phyloP scores from a whole-genome alignment of 2,888 invertebrate genomes.

The Leucophenga maculata region DNA sequence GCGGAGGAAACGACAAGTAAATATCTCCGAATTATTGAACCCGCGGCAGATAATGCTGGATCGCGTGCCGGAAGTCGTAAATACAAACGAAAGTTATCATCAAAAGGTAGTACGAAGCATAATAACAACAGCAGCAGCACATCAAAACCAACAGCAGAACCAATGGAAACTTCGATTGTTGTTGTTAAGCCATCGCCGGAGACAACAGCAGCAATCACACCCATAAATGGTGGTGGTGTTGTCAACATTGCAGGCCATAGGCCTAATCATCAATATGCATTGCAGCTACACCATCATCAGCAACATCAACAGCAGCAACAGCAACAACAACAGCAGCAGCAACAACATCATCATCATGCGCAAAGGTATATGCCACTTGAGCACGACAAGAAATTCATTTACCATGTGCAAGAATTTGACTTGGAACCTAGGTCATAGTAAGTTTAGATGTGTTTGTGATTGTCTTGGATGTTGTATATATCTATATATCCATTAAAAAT shows the following conservation, averaged over 20 bases:
- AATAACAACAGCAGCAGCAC: too few species aligned
- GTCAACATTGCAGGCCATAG: not conserved
- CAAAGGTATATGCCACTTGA: conserved; percentile 61
- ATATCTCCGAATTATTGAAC: conserved; percentile 3
- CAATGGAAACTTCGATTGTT: conserved; percentile 44
- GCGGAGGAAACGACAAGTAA: not conserved
- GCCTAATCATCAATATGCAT: too few species aligned
- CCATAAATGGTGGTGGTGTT: conserved; percentile 5
- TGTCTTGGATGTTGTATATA: conserved; percentile 7
- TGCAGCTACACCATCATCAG: conserved; percentile 47
- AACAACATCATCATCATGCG: conserved; percentile 48
- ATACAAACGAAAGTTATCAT: conserved; percentile 51
- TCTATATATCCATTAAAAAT: not conserved
- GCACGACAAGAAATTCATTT: conserved; percentile 59
- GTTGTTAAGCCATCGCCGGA: conserved; percentile 46
- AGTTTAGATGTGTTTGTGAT: conserved; percentile 38
- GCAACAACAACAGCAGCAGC: conserved; percentile 35
- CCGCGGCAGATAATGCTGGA: not conserved
- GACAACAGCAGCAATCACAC: not conserved
- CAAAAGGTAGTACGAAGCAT: conserved; percentile 44
- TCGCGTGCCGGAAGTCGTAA: conserved; percentile 53
- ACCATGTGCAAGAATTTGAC: conserved; percentile 60
- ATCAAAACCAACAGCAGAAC: too few species aligned
- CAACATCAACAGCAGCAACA: conserved; percentile 47
- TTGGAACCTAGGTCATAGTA: conserved; percentile 61